A percentile compares a stretch with the other conserved stretches of the same genome.
These are phyloP conservation scores for Silurus glanis DNA, from an alignment of 2,113 vertebrate genomes.

Conservation along the genomic window DNA sequence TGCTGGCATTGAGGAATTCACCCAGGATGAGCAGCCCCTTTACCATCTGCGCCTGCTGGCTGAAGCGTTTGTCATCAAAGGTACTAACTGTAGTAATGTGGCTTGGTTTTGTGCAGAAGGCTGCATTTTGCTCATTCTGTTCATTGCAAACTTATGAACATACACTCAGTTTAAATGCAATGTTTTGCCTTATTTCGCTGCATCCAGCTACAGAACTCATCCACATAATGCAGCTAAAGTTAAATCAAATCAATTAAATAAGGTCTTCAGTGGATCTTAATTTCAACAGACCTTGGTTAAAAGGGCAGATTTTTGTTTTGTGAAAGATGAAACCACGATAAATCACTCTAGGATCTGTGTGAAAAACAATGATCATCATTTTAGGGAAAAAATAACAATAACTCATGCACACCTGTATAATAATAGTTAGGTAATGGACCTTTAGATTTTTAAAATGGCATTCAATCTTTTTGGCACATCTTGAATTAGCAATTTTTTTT, in stretches of 20 bases:
- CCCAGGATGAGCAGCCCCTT: conserved; percentile 79
- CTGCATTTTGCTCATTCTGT: not conserved
- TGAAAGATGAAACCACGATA: too few relatives aligned
- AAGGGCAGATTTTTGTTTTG: not conserved
- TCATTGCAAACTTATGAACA: not conserved
- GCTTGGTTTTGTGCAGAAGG: not conserved
- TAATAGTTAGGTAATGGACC: not conserved
- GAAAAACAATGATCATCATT: not conserved
- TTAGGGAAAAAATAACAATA: not conserved
- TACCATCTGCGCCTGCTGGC: conserved; percentile 91
- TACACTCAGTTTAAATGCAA: not conserved
- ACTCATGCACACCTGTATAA: not conserved
- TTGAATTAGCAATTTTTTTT: not conserved
- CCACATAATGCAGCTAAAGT: not conserved
- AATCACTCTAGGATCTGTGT: too few relatives aligned
- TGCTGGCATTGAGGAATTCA: conserved; percentile 87
- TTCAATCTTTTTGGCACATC: not conserved
- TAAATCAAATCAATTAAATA: not conserved
- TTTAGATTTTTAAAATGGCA: not conserved
- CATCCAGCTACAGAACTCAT: not conserved
- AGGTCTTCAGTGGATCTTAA: too few relatives aligned
- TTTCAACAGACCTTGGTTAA: too few relatives aligned
- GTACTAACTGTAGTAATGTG: conserved; percentile 63
- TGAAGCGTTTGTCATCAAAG: conserved; percentile 95
- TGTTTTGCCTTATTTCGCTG: not conserved